These are phyloP conservation scores for Xyrauchen texanus DNA, from an alignment of 2,113 vertebrate species.

Conservation along the genomic window DNA sequence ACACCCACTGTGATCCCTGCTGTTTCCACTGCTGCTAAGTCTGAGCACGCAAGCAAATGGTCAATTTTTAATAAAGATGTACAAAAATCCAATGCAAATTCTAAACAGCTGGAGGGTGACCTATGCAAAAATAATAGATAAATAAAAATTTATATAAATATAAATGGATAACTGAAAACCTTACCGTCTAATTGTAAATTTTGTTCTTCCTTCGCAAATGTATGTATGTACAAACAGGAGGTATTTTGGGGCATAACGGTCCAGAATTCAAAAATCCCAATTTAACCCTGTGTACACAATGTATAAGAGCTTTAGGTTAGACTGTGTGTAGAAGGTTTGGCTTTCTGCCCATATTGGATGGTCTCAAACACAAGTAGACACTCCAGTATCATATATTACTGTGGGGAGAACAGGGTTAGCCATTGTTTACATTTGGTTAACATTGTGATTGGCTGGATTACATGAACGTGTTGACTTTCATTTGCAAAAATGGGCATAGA, in stretches of 20 bases:
- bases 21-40: slow-evolving; percentile 17
- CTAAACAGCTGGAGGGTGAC: background rate
- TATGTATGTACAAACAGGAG: too few relatives aligned
- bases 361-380: background rate
- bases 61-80: slow-evolving; percentile 21
- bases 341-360: background rate
- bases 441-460: background rate
- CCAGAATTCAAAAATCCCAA: background rate
- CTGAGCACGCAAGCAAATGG: slow-evolving; percentile 1
- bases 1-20: slow-evolving; percentile 21
- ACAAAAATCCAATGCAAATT: background rate
- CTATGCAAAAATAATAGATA: slow-evolving; percentile 7
- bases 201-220: too few relatives aligned
- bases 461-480: background rate
- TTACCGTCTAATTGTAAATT: too few relatives aligned
- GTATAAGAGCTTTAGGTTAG: slow-evolving; percentile 2
- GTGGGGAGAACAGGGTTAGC: background rate
- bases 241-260: too few relatives aligned
- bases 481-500: background rate
- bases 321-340: background rate
- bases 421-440: background rate
- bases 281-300: slow-evolving; percentile 1
- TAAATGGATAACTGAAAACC: background rate
- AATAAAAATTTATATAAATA: slow-evolving; percentile 15
- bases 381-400: background rate